phyloP scores from a whole-genome alignment of 1,140 invertebrate genomes.

The Conus ventricosus region DNA sequence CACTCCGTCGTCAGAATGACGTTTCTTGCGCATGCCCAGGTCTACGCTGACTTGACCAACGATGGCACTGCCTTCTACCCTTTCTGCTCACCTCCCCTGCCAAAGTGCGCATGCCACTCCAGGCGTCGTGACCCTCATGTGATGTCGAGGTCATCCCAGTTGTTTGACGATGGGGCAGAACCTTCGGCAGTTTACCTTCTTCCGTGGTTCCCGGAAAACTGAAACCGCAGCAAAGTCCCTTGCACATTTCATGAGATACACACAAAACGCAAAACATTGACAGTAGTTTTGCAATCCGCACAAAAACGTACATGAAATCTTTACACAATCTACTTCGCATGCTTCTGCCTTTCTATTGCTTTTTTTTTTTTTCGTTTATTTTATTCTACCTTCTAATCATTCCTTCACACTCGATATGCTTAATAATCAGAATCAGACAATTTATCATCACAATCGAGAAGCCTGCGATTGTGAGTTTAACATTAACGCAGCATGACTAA shows the following conservation, averaged over 20 bases:
- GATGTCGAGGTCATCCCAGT: slow-evolving; percentile 31
- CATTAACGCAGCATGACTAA: too few species aligned
- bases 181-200: slow-evolving; percentile 20
- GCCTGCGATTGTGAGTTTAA: too few species aligned
- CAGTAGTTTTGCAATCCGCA: not conserved
- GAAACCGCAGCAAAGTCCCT: not conserved
- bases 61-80: not conserved
- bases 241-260: too few species aligned
- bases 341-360: too few species aligned
- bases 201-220: slow-evolving; percentile 18
- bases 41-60: not conserved
- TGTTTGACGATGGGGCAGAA: not conserved
- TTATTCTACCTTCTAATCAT: not conserved
- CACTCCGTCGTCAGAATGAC: not conserved
- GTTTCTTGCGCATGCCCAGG: slow-evolving; percentile 19
- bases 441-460: too few species aligned
- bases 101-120: not conserved
- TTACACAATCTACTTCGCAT: too few species aligned
- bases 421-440: too few species aligned
- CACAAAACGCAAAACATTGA: not conserved
- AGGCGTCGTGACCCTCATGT: slow-evolving; percentile 24
- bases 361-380: not conserved
- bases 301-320: not conserved
- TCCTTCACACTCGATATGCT: too few species aligned
- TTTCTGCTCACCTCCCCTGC: slow-evolving; percentile 10